Percentiles rank a stretch among this genome's conserved stretches.
Evolutionary conservation across 2,888 invertebrate species (phyloP).

Genomic region (Eupithecia centaureata): DNA sequence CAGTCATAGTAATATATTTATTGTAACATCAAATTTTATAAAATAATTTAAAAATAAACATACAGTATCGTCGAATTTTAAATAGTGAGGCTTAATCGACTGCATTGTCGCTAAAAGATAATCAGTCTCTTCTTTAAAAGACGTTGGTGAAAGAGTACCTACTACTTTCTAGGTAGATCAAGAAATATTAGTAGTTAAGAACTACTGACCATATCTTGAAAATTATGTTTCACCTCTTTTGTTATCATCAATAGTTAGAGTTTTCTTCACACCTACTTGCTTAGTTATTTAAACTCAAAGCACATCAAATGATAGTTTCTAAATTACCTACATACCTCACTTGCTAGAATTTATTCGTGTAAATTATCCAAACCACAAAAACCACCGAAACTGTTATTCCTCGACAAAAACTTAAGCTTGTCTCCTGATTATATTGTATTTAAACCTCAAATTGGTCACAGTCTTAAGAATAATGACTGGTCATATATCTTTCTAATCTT

Average conservation of each 20-base stretch:
- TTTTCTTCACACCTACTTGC: too few species aligned
- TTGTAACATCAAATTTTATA: too few species aligned
- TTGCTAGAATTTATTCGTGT: background rate
- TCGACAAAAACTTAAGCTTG: constrained; percentile 57
- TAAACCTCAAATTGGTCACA: constrained; percentile 80
- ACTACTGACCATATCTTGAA: too few species aligned
- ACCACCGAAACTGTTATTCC: constrained; percentile 54
- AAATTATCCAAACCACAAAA: constrained; percentile 55
- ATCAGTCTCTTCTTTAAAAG: background rate
- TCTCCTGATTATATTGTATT: constrained; percentile 62
- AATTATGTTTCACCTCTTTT: too few species aligned
- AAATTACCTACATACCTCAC: background rate
- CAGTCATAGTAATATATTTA: constrained; percentile 12
- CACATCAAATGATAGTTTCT: background rate
- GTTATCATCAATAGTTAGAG: too few species aligned
- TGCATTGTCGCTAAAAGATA: too few species aligned
- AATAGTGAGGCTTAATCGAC: too few species aligned
- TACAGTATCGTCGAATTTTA: too few species aligned
- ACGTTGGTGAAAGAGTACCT: background rate
- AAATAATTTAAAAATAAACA: too few species aligned
- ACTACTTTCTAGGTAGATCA: background rate
- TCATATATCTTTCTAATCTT: constrained; percentile 71
- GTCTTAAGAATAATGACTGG: constrained; percentile 63
- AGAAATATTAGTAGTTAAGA: too few species aligned
- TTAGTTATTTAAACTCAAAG: background rate